Percentiles rank a stretch among this genome's conserved stretches.
Conservation (phyloP, 1,140 invertebrate species). For the Drosophila funebris region DNA sequence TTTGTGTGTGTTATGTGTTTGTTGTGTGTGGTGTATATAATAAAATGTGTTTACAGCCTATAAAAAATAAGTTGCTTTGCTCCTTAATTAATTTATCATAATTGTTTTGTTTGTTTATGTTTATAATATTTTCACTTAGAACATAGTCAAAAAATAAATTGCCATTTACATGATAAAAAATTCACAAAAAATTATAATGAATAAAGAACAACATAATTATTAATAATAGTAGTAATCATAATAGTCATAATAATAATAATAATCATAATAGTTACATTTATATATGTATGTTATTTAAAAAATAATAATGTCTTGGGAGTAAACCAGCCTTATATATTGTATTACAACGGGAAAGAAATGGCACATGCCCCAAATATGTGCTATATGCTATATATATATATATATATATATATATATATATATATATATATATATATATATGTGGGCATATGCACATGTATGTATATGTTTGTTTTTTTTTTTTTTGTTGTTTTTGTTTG, state of each 20-base stretch:
- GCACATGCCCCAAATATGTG: slow-evolving; percentile 43
- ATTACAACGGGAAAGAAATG: slow-evolving; percentile 82
- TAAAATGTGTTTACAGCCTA: slow-evolving; percentile 45
- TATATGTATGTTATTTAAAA: slow-evolving; percentile 54
- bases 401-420: slow-evolving; percentile 36
- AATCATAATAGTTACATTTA: slow-evolving; percentile 27
- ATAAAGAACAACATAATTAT: slow-evolving; percentile 40
- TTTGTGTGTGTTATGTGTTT: slow-evolving; percentile 28
- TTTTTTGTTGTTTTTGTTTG: slow-evolving; percentile 28
- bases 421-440: slow-evolving; percentile 15
- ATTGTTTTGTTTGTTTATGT: not conserved
- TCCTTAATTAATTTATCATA: slow-evolving; percentile 25
- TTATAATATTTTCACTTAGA: slow-evolving; percentile 11
- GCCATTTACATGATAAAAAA: slow-evolving; percentile 39
- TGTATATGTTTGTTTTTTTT: slow-evolving; percentile 43
- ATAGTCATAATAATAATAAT: slow-evolving; percentile 30
- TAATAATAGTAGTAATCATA: slow-evolving; percentile 26
- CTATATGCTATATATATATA: slow-evolving; percentile 53
- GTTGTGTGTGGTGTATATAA: slow-evolving; percentile 27
- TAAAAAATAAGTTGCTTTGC: slow-evolving; percentile 49
- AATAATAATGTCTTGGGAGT: slow-evolving; percentile 84
- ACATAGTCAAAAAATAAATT: slow-evolving; percentile 46
- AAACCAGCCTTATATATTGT: slow-evolving; percentile 83
- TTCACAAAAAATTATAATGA: slow-evolving; percentile 32
- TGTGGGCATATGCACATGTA: slow-evolving; percentile 55